Base-by-base conservation (phyloP, 2,888 invertebrate species). In the Tricholauxania praeusta region DNA sequence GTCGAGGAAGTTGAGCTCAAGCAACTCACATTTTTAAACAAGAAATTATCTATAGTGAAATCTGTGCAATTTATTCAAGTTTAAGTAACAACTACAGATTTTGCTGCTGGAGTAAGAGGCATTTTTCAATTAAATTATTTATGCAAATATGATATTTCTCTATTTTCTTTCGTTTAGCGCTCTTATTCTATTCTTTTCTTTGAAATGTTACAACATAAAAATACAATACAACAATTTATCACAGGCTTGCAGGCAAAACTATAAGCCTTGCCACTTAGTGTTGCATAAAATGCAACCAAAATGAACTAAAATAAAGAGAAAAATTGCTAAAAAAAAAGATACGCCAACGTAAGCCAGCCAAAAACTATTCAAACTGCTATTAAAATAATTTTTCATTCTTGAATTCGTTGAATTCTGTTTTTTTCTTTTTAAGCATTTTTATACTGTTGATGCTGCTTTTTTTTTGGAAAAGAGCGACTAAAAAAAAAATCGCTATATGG, bases 361-460 rank as follows among this genome's bases (percentile, higher is more conserved):
- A 70, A 63, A 70, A 52, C 70, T 63, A 70, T 70, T 70, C 63
- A 53, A 70, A 70, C 70, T 63, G 70, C 70, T 63, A 63, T 70
- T 70, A 70, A 70, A 63, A 70, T 63, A 70, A 70, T 70, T 70
- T 70, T 70, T 70, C 70, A 70, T 70, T 70, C 53, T 63, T 17
- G 63, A 53, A 63, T 70, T 62, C 62, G 32, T 39, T 70, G 62
- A 39, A 52, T 52, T 52, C n/a, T n/a, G n/a, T 63, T 17, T 49
- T 69, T 48, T 39, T 39, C 10, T 39, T 39, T 39, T 28, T 28
- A 28, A 28, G 39, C 39, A 10, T 39, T 39, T 39, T 39, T 39
- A 0, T 39, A 28, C 28, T 28, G 28, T 28, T 28, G 3, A 28
- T 28, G 28, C 28, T 28, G 28, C 4, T 28, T 28, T 4, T 39